Evolutionary conservation across 2,113 vertebrate genomes (phyloP), one percentile per base, ranked within the genome.

Genomic region (Lepidothrix coronata): DNA sequence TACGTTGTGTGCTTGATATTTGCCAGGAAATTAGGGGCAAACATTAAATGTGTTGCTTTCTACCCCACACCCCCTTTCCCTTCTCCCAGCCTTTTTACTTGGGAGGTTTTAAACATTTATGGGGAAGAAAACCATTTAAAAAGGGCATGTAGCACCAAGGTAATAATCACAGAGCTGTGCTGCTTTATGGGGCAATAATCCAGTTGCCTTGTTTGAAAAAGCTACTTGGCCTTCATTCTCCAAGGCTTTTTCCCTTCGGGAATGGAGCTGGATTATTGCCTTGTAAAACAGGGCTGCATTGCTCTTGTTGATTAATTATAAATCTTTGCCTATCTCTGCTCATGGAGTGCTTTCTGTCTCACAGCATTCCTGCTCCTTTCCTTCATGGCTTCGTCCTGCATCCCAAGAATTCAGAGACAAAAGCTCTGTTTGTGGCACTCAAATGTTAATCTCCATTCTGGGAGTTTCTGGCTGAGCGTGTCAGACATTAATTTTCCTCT

Each of bases 151-250:
- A 94, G 72, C 91, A 96, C 66, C 93, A 94, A 96, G 96, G 91
- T 89, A 93, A 94, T 96, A 89, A 96, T 95, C 87, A 85, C 77
- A 89, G 91, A 93, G 94, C 91, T 78, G 54, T 77, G 94, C 94
- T 95, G 91, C 51, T 97, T 97, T 96, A 96, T 97, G 91, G 78
- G 78, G 93, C 89, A 94, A 95, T 96, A 96, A 96, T 95, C 93
- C 89, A 63, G 67, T 95, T 94, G 95, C 84, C 91, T 95, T 94
- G 91, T 94, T 96, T 93, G 95, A 96, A 91, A 95, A 97, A 96
- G 85, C 96, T 95, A 14, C 95, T 95, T 23, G n/a, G 95, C 94
- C 85, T 95, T 96, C 89, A 48, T 91, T 87, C 87, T 94, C 55
- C 81, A 41, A 52, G 52, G 54, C 66, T 85, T 91, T 96, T 96